Evolutionary conservation across 2,113 vertebrate species (phyloP).

Genomic region (Octodon degus): DNA sequence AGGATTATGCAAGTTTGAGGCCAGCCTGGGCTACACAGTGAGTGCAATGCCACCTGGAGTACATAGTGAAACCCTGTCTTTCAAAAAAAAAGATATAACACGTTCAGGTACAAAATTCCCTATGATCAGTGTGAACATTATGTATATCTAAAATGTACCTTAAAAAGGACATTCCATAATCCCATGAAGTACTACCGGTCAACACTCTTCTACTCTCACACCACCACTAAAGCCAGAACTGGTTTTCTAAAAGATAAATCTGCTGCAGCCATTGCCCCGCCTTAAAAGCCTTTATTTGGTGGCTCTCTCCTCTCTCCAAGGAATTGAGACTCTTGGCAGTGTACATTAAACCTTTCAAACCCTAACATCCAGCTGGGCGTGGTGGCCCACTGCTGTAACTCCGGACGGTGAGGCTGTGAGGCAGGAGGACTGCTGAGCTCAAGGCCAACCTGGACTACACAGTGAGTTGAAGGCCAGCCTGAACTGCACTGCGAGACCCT

Average conservation of each 20-base stretch:
- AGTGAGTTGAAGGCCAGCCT: not conserved
- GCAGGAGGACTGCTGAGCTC: not conserved
- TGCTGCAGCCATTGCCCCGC: not conserved
- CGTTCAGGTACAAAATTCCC: not conserved
- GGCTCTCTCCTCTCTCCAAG: not conserved
- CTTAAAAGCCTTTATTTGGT: not conserved
- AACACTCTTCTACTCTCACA: not conserved
- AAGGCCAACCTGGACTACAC: not conserved
- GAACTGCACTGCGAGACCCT: not conserved
- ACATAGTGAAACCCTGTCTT: too few species aligned
- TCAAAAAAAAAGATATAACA: not conserved
- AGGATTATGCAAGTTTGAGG: too few species aligned
- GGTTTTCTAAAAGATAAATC: not conserved
- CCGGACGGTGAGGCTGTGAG: not conserved
- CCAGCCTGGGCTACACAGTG: too few species aligned
- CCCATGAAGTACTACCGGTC: not conserved
- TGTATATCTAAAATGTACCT: not conserved
- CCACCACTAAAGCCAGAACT: not conserved
- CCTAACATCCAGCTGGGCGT: not conserved
- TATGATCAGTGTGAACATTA: not conserved
- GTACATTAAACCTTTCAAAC: not conserved
- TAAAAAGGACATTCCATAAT: not conserved
- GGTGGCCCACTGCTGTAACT: not conserved
- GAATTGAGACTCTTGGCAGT: not conserved
- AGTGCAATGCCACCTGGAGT: too few species aligned